Evolutionary conservation across 2,113 vertebrate genomes (phyloP).

Genomic region (Hiodon alosoides): DNA sequence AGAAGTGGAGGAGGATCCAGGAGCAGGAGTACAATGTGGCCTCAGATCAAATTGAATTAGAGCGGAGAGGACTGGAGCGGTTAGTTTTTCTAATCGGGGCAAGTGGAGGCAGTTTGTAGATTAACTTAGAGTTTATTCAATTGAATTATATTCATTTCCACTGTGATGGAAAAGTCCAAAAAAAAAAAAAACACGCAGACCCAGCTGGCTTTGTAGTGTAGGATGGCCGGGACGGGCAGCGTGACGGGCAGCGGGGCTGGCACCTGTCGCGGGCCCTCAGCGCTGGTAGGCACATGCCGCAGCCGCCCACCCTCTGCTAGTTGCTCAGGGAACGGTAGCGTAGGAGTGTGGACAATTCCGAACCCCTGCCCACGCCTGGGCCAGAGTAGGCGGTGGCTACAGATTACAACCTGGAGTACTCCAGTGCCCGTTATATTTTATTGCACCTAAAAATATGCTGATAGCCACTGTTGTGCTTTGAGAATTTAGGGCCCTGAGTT

Average conservation of each 20-base stretch:
- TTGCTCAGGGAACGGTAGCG: not conserved
- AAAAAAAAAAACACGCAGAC: too few relatives aligned
- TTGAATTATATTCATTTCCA: too few relatives aligned
- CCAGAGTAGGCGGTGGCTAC: not conserved
- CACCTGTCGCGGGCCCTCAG: too few relatives aligned
- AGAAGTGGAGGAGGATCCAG: not conserved
- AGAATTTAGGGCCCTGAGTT: too few relatives aligned
- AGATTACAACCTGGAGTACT: too few relatives aligned
- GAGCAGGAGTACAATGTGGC: not conserved
- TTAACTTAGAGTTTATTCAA: not conserved
- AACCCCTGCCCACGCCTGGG: not conserved
- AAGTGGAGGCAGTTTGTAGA: not conserved
- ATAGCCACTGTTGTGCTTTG: too few relatives aligned
- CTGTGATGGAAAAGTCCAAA: too few relatives aligned
- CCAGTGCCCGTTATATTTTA: too few relatives aligned
- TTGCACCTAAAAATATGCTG: too few relatives aligned
- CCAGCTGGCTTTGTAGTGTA: too few relatives aligned
- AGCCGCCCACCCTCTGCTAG: not conserved
- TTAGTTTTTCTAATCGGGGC: not conserved
- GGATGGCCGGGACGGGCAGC: too few relatives aligned
- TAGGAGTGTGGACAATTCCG: not conserved
- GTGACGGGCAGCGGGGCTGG: too few relatives aligned
- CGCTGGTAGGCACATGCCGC: not conserved
- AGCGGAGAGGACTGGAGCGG: not conserved
- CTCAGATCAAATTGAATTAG: slow-evolving; percentile 6